Base-by-base conservation (phyloP, 92 coral and sea anemone genomes). In the Actinostola sp. region DNA sequence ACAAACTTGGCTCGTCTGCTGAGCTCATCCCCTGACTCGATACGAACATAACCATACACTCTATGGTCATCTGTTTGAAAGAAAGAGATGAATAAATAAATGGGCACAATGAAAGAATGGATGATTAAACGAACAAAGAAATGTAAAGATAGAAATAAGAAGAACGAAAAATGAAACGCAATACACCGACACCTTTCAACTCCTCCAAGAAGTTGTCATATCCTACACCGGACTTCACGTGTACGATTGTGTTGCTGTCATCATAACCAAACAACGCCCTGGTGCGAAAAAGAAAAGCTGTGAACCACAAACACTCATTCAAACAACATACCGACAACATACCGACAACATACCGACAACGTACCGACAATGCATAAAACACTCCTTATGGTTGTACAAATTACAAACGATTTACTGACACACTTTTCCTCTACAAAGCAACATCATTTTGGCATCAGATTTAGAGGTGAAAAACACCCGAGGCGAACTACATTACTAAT, bases 1-100 rank as follows among this genome's bases (percentile, higher is more conserved):
- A 88, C 99, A 57, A 95, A 95, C 82, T 95, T 95, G 38, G 92
- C 97, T 49, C 99, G 82, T 63, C 65, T 80, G 83, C 99, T 95
- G 70, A 95, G 65, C 71, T 95, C 99, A 79, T 95, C 99, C 14
- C 99, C 99, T 54, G 96, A 88, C 64, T 91, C 96, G 34, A 95
- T 45, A 32, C 97, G 71, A 54, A 89, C 89, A 63, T 52, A 95
- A 19, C 84, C 92, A 72, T 95, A 95, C 17, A 66, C 71, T 55
- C 99, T 88, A 3, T 85, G 83, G 13, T 81, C 87, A 31, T 81
- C 99, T 91, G 41, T 5, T 6, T 46, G 53, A 63, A 31, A n/a
- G n/a, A n/a, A n/a, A n/a, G n/a, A n/a, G n/a, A n/a, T n/a, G n/a
- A n/a, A n/a, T n/a, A n/a, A 11, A 44, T 11, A 44, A 12, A n/a